Base-by-base conservation (phyloP, 2,797 vertebrate genomes). In the Esox lucius region DNA sequence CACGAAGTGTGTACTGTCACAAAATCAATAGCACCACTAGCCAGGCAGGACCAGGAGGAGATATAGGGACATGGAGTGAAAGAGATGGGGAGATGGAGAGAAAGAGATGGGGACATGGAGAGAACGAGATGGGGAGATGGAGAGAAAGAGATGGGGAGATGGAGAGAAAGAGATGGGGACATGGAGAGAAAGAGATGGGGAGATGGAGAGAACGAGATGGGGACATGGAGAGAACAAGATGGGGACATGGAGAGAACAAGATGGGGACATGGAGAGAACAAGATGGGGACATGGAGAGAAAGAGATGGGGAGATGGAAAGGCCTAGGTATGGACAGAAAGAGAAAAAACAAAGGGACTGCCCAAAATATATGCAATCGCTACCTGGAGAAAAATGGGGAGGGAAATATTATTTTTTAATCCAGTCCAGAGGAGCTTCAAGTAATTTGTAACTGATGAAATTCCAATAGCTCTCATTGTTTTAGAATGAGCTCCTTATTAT, bases 11-110 rank as follows among this genome's bases (percentile, higher is more conserved):
- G 79, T 81, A 75, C 80, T 82, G 88, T 86, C 87, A 85, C 85
- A 89, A 90, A 91, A 93, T 92, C 90, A 91, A 91, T 94, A 31
- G 28, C 3, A 31, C 28, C 28, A 89, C 82, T 22, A 77, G 87
- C 88, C 86, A 86, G 86, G 87, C 90, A 90, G 88, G 86, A 86
- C 42, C 15, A 22, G 61, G 61, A 17, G 15, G 35, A 31, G 28
- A 31, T 28, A 31, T 3, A 31, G 3, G 28, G 1, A 31, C 28
- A 31, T 31, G 28, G 1, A 31, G 65, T 83, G 80, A 88, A 87
- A 84, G 74, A 39, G 78, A 84, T 87, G 87, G 85, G 85, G 81
- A 91, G 74, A 51, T 78, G 83, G 53, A 81, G 72, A 64, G 9
- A 42, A 33, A 39, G 51, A 56, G 76, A 81, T 75, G 72, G 72